phyloP scores from a whole-genome alignment of 2,113 vertebrate species.

The Corythaixoides concolor region DNA sequence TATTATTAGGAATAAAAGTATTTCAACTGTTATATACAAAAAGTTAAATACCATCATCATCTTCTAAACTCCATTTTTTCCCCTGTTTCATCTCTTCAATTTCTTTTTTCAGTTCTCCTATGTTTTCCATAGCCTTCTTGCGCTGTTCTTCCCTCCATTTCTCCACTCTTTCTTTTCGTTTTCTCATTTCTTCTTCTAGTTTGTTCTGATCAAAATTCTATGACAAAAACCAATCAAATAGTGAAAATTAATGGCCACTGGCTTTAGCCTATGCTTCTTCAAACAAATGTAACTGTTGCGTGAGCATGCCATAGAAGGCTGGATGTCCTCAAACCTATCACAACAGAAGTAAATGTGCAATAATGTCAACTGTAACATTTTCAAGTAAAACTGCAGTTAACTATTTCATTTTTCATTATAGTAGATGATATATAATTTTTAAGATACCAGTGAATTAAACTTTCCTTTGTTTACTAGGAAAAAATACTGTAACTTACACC shows the following conservation, averaged over 20 bases:
- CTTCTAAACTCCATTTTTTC: constrained; percentile 98
- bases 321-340: background rate
- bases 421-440: background rate
- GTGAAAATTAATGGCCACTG: background rate
- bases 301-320: background rate
- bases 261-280: background rate
- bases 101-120: constrained; percentile 95
- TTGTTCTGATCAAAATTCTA: constrained; percentile 99
- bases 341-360: background rate
- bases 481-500: background rate
- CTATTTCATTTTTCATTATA: background rate
- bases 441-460: background rate
- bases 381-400: background rate
- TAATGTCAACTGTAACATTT: background rate
- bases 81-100: constrained; percentile 98
- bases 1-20: background rate
- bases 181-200: constrained; percentile 98
- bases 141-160: constrained; percentile 98
- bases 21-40: background rate
- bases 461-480: background rate
- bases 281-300: background rate
- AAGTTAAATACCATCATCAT: constrained; percentile 88
- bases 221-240: background rate
- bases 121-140: constrained; percentile 96
- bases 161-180: constrained; percentile 97